A percentile compares a stretch with the other conserved stretches of the same genome.
Conservation (phyloP, 2,888 invertebrate species). For the Ochlodes sylvanus region DNA sequence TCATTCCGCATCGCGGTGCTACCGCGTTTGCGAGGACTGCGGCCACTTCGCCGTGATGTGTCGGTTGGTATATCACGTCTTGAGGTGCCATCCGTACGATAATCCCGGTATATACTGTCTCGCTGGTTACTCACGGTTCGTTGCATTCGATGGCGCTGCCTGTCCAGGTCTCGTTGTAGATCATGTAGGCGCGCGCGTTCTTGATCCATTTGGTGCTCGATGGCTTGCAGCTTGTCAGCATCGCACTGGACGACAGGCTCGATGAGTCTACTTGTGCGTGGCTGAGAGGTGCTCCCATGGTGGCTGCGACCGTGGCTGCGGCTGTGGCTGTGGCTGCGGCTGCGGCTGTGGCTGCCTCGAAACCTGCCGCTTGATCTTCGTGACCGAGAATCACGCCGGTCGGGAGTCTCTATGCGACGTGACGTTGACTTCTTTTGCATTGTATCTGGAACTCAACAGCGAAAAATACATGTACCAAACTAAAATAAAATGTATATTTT, state of each 20-base stretch:
- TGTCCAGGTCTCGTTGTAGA: slow-evolving; percentile 10
- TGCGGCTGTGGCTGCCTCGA: background rate
- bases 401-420: no score
- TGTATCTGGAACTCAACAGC: background rate
- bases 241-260: background rate
- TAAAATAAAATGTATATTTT: no score
- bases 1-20: background rate
- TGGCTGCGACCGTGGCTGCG: no score
- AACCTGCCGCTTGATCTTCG: no score
- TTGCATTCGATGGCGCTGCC: slow-evolving; percentile 2
- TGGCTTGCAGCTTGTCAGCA: background rate
- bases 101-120: background rate
- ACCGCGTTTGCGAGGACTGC: background rate
- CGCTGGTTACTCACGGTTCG: slow-evolving; percentile 19
- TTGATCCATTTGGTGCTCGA: background rate
- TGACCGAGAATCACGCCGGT: no score
- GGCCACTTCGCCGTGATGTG: background rate
- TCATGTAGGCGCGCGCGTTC: slow-evolving; percentile 10
- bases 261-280: background rate
- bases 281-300: background rate
- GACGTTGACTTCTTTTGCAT: background rate
- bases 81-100: background rate
- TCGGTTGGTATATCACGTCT: background rate
- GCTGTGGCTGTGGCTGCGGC: background rate
- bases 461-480: background rate